phyloP scores from a whole-genome alignment of 2,113 vertebrate genomes.

The Chloropsis hardwickii region DNA sequence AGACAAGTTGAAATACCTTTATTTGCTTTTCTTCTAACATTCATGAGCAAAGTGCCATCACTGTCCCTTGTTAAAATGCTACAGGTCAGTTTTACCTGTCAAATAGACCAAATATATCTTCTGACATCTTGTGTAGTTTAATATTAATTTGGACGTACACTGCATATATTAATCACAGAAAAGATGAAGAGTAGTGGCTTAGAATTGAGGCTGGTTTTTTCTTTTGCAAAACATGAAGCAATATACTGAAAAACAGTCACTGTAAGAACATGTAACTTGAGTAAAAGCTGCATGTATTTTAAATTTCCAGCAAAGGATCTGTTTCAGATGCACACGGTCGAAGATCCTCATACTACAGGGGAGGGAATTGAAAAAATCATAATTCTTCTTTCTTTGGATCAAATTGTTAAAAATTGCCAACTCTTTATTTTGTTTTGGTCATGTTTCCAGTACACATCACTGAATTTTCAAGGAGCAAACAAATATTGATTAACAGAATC shows the following conservation, averaged over 20 bases:
- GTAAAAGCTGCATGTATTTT: not conserved
- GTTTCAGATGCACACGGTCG: not conserved
- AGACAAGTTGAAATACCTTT: not conserved
- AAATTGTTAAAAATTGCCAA: not conserved
- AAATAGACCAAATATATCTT: not conserved
- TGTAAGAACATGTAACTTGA: not conserved
- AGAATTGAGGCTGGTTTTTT: not conserved
- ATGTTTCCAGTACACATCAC: not conserved
- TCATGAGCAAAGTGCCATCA: not conserved
- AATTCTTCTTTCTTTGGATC: not conserved
- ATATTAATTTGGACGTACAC: not conserved
- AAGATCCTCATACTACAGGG: not conserved
- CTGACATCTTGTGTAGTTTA: not conserved
- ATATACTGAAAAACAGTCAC: not conserved
- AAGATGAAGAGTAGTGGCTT: not conserved
- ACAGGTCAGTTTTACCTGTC: not conserved
- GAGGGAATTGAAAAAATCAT: not conserved
- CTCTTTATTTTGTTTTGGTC: not conserved
- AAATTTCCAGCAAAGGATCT: not conserved
- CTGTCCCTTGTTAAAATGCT: not conserved
- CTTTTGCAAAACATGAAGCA: not conserved
- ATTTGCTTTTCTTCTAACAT: not conserved
- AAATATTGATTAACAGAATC: not conserved
- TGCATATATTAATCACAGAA: not conserved
- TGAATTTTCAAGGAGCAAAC: conserved; percentile 9